Evolutionary conservation across 2,888 invertebrate genomes (phyloP).

Genomic region (Hofmannophila pseudospretella): DNA sequence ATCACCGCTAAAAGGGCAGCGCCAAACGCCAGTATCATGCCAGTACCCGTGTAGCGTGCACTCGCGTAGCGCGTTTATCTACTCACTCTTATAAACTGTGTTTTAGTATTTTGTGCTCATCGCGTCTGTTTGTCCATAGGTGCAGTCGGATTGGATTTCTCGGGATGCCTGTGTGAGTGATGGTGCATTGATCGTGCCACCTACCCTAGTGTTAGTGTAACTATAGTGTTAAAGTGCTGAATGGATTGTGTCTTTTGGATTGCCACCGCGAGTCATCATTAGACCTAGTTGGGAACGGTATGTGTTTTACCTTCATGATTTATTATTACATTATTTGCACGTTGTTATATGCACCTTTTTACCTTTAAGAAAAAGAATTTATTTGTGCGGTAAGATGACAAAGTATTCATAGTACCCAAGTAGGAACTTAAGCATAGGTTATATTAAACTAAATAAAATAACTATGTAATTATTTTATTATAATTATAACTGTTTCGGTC

Average conservation of each 20-base stretch:
- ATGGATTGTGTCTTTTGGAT: constrained; percentile 76
- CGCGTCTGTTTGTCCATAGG: constrained; percentile 56
- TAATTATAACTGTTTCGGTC: no score
- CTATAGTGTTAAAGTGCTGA: constrained; percentile 69
- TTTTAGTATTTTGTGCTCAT: constrained; percentile 38
- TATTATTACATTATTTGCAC: no score
- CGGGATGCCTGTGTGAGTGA: constrained; percentile 70
- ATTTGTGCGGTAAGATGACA: no score
- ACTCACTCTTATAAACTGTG: constrained; percentile 24
- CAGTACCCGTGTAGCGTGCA: constrained; percentile 58
- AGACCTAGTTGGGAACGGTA: constrained; percentile 72
- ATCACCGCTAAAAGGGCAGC: background rate
- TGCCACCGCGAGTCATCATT: constrained; percentile 69
- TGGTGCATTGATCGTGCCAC: constrained; percentile 67
- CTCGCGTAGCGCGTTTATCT: constrained; percentile 35
- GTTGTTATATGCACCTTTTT: no score
- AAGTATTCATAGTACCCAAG: no score
- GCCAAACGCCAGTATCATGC: constrained; percentile 22
- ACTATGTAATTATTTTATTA: no score
- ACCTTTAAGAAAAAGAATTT: no score
- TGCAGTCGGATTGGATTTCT: constrained; percentile 41
- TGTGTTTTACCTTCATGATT: constrained; percentile 3
- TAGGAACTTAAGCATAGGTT: no score
- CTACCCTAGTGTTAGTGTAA: constrained; percentile 61
- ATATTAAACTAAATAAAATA: no score